Conservation (phyloP, 1,140 invertebrate genomes). For the Diorhabda sublineata region DNA sequence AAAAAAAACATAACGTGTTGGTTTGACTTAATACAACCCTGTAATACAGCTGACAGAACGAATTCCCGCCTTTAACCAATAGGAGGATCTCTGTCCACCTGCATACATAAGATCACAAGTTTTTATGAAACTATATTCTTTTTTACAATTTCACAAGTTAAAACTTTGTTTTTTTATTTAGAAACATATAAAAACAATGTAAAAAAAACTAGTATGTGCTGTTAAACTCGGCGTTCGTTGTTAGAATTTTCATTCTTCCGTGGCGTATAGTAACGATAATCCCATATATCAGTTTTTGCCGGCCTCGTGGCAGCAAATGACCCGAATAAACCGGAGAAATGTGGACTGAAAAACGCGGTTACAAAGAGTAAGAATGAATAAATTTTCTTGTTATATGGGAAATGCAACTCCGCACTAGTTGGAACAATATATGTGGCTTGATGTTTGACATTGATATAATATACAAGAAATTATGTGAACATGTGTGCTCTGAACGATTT, state of each 20-base stretch:
- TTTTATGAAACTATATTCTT: too few relatives aligned
- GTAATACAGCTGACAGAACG: too few relatives aligned
- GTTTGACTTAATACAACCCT: too few relatives aligned
- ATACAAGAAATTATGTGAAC: slow-evolving; percentile 11
- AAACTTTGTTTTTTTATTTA: too few relatives aligned
- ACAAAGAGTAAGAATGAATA: slow-evolving; percentile 11
- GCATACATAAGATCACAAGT: too few relatives aligned
- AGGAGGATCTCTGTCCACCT: too few relatives aligned
- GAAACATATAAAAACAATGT: too few relatives aligned
- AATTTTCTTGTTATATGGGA: background rate
- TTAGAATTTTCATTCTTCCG: background rate
- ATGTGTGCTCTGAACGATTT: background rate
- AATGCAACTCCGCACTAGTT: slow-evolving; percentile 12
- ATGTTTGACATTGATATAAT: slow-evolving; percentile 5
- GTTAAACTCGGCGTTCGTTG: too few relatives aligned
- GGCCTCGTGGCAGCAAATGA: slow-evolving; percentile 4
- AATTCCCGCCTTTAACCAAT: too few relatives aligned
- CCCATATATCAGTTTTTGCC: slow-evolving; percentile 10
- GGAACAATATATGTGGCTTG: slow-evolving; percentile 13
- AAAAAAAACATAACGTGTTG: too few relatives aligned
- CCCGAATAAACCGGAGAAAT: slow-evolving; percentile 8
- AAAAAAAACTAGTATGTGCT: too few relatives aligned
- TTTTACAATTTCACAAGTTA: too few relatives aligned
- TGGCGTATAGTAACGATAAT: slow-evolving; percentile 2
- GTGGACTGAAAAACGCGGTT: slow-evolving; percentile 9